Conservation (phyloP, 1,140 invertebrate genomes). For the Drosophila sp. region DNA sequence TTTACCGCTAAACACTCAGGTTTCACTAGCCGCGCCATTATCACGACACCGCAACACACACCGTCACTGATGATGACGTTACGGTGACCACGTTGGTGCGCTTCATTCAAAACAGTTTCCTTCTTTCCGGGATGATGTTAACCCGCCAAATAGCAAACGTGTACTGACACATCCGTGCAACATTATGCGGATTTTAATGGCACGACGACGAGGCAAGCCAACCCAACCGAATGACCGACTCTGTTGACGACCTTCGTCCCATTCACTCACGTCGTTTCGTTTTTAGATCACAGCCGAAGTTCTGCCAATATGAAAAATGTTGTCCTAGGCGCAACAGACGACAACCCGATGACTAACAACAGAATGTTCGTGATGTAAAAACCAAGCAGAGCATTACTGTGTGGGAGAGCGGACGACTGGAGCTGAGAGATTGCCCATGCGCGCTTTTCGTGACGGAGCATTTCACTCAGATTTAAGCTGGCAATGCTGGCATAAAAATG, state of each 20-base stretch:
- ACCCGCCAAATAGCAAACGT: conserved; percentile 78
- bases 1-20: not conserved
- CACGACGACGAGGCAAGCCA: conserved; percentile 27
- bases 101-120: not conserved
- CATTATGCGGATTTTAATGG: conserved; percentile 82
- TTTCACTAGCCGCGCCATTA: conserved; percentile 4
- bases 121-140: conserved; percentile 39
- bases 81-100: not conserved
- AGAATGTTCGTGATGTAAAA: conserved; percentile 20
- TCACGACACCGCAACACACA: not conserved
- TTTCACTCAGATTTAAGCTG: conserved; percentile 38
- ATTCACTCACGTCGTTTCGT: conserved; percentile 41
- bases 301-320: conserved; percentile 66
- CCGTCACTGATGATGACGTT: not conserved
- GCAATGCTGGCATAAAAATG: conserved; percentile 54
- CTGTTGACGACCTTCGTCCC: conserved; percentile 51
- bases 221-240: not conserved
- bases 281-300: conserved; percentile 65
- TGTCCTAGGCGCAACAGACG: conserved; percentile 78
- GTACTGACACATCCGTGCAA: conserved; percentile 77
- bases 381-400: not conserved
- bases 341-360: conserved; percentile 23
- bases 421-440: conserved; percentile 56
- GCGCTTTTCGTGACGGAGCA: conserved; percentile 23
- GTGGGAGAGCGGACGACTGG: not conserved